A percentile compares a stretch with the other conserved stretches of the same genome.
These are phyloP conservation scores for Bubalus kerabau DNA, from an alignment of 2,113 vertebrate genomes.

Conservation along the genomic window DNA sequence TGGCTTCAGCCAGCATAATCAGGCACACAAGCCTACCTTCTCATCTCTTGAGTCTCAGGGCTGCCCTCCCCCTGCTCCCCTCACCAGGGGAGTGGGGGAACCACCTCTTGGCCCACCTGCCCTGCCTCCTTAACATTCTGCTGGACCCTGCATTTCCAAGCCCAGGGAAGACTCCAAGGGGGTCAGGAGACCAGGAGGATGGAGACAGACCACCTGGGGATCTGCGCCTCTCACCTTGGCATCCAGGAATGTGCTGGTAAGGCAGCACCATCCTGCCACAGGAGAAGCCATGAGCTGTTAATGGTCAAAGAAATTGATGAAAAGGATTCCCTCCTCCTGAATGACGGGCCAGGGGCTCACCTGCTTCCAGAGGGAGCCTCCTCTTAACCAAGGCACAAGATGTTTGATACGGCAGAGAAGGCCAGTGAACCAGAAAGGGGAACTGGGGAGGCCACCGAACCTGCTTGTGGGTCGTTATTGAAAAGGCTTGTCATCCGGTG, in stretches of 20 bases:
- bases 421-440: not conserved
- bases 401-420: not conserved
- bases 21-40: not conserved
- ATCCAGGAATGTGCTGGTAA: not conserved
- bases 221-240: not conserved
- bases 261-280: not conserved
- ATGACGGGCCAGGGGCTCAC: not conserved
- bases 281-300: not conserved
- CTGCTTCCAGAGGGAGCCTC: not conserved
- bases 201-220: not conserved
- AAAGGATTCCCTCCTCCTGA: not conserved
- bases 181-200: not conserved
- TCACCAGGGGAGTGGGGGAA: not conserved
- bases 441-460: not conserved
- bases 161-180: not conserved
- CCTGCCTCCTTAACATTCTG: not conserved
- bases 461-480: not conserved
- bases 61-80: not conserved
- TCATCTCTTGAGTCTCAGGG: not conserved
- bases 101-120: not conserved
- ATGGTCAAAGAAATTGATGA: not conserved
- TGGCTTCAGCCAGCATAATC: not conserved
- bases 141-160: not conserved
- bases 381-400: not conserved
- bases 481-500: not conserved